Conservation (phyloP, 2,113 vertebrate genomes). For the Coreoperca whiteheadi region DNA sequence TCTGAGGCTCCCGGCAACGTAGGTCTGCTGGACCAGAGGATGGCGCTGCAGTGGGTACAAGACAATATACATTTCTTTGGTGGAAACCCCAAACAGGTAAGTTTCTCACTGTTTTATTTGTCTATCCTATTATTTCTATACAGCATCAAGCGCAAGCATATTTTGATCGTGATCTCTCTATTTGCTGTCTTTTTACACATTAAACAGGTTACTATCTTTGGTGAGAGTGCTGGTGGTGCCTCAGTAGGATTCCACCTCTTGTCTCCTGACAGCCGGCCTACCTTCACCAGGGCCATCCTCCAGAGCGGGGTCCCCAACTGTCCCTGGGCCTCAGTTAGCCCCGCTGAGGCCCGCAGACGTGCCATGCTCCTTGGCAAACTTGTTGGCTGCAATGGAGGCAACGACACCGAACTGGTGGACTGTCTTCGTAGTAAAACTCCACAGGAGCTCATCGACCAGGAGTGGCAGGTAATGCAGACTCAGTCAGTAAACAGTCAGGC, state of each 20-base stretch:
- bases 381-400: constrained; percentile 86
- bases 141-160: accelerated
- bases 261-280: constrained; percentile 86
- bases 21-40: constrained; percentile 91
- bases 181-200: background rate
- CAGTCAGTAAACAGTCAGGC: background rate
- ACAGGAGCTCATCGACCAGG: constrained; percentile 88
- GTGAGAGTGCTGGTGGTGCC: constrained; percentile 92
- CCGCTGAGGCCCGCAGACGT: constrained; percentile 87
- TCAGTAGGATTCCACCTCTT: constrained; percentile 91
- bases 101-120: background rate
- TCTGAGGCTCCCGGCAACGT: constrained; percentile 92
- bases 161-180: background rate
- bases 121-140: background rate
- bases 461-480: constrained; percentile 85
- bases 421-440: constrained; percentile 87
- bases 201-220: constrained; percentile 90
- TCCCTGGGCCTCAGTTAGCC: constrained; percentile 90
- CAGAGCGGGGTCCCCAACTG: constrained; percentile 91
- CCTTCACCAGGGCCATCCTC: constrained; percentile 90
- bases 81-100: constrained; percentile 87
- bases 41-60: constrained; percentile 92
- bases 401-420: constrained; percentile 88
- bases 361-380: constrained; percentile 85
- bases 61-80: constrained; percentile 90